phyloP scores from a whole-genome alignment of 2,888 invertebrate genomes.

The Ypsolopha sequella region DNA sequence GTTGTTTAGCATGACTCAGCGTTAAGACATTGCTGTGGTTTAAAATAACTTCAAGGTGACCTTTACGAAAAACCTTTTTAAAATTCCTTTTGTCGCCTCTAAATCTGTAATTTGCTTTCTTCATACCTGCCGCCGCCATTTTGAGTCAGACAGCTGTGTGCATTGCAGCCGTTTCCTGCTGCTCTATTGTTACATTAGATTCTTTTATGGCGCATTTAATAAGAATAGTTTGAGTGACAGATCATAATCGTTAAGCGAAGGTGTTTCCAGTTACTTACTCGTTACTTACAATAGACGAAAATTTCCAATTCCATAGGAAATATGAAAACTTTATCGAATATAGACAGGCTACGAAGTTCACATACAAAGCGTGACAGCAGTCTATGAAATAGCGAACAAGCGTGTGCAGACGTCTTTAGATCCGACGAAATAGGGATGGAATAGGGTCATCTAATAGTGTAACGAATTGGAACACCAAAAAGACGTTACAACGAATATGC shows the following conservation, averaged over 20 bases:
- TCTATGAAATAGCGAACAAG: background rate
- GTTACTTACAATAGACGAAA: background rate
- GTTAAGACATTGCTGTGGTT: too few relatives aligned
- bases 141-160: conserved; percentile 33
- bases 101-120: conserved; percentile 1
- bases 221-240: conserved; percentile 19
- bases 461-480: too few relatives aligned
- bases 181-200: conserved; percentile 42
- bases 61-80: too few relatives aligned
- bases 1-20: background rate
- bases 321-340: background rate
- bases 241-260: conserved; percentile 2
- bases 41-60: background rate
- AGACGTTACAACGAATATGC: background rate
- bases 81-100: background rate
- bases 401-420: background rate
- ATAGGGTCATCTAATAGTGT: background rate
- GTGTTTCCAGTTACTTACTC: background rate
- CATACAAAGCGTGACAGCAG: background rate
- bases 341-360: background rate
- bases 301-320: too few relatives aligned
- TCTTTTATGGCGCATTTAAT: conserved; percentile 39
- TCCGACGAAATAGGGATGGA: background rate
- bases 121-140: background rate
- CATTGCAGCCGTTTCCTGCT: conserved; percentile 49